Percentiles rank a stretch among this genome's conserved stretches.
phyloP scores from a whole-genome alignment of 2,888 invertebrate species.

The Trissonchulus latispiculum region DNA sequence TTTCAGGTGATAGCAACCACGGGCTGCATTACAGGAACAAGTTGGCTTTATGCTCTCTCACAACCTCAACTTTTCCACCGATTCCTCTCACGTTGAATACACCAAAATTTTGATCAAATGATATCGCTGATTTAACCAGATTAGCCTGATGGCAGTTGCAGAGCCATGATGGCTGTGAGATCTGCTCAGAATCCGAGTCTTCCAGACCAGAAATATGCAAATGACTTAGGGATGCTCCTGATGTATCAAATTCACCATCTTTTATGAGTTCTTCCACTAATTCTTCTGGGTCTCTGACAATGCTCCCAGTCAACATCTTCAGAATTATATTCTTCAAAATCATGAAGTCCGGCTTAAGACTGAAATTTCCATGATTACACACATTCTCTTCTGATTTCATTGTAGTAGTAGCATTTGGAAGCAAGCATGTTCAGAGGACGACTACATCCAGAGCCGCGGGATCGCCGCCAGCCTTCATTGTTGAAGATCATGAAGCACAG shows the following conservation, averaged over 20 bases:
- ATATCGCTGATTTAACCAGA: background rate
- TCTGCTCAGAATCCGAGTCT: background rate
- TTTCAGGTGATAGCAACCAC: background rate
- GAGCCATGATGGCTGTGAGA: background rate
- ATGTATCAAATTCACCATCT: too few relatives aligned
- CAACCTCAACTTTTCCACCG: background rate
- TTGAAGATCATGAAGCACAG: background rate
- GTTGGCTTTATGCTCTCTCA: background rate
- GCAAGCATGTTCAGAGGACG: background rate
- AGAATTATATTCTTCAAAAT: background rate
- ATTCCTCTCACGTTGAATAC: background rate
- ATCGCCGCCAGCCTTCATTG: background rate
- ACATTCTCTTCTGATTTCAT: background rate
- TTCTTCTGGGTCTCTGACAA: background rate
- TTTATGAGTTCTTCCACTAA: background rate
- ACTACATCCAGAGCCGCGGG: background rate
- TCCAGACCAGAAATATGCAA: background rate
- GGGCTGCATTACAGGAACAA: background rate
- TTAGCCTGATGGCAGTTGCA: background rate
- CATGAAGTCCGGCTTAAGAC: background rate
- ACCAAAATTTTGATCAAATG: background rate
- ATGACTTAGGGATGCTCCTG: too few relatives aligned
- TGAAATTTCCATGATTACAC: background rate
- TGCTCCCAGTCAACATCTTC: background rate
- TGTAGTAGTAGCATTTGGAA: background rate